Percentiles rank a stretch among this genome's conserved stretches.
These are phyloP conservation scores for Pristionchus japonicus DNA, from an alignment of 2,888 invertebrate genomes.

Conservation along the genomic window DNA sequence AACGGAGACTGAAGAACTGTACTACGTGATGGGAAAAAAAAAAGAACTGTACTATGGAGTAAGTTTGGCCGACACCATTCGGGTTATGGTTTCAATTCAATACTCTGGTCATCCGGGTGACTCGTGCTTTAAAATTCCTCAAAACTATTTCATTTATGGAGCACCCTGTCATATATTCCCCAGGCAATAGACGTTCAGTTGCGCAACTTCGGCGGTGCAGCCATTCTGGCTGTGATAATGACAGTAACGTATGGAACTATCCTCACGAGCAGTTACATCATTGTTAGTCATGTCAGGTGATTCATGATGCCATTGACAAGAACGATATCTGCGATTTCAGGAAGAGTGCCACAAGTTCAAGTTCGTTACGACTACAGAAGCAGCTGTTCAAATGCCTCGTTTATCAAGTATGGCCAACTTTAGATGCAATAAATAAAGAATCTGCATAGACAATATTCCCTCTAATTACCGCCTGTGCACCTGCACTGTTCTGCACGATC, in stretches of 20 bases:
- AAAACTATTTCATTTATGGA: too few relatives aligned
- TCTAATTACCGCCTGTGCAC: neutral
- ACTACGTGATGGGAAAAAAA: neutral
- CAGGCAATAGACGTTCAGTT: too few relatives aligned
- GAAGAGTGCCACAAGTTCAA: neutral
- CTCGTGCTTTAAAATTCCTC: too few relatives aligned
- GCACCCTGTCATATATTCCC: too few relatives aligned
- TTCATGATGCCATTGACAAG: neutral
- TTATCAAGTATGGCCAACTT: too few relatives aligned
- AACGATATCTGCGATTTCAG: neutral
- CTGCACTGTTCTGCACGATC: neutral
- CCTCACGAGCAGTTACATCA: neutral
- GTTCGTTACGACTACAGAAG: neutral
- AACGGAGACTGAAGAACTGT: neutral
- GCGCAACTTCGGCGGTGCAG: neutral
- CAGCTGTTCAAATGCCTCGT: slow-evolving; percentile 2
- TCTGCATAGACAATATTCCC: slow-evolving; percentile 1
- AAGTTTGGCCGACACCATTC: too few relatives aligned
- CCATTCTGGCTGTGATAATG: neutral
- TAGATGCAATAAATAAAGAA: too few relatives aligned
- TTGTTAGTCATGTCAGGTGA: neutral
- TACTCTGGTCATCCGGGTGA: too few relatives aligned
- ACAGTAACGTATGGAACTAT: neutral
- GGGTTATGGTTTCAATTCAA: too few relatives aligned
- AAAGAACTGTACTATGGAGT: too few relatives aligned